Base-by-base conservation (phyloP, 2,113 vertebrate genomes). In the Jaculus jaculus region DNA sequence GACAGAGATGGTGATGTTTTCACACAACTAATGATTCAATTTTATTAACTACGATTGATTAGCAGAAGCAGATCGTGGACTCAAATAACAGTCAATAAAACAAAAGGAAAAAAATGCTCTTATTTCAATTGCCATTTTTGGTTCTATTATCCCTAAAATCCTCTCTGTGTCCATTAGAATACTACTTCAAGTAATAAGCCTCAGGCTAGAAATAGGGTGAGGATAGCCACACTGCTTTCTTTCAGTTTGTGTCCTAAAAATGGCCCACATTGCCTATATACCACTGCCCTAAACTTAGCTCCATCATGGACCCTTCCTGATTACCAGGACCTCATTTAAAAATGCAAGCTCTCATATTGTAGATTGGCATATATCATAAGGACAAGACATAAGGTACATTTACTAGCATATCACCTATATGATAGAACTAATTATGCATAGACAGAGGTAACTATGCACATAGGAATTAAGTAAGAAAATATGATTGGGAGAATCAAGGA, bases 91-190 rank as follows among this genome's bases (percentile, higher is more conserved):
- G n/a, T 21, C 23, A 21, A 32, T 47, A 79, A n/a, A 61, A 58
- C 1, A 75, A 74, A 78, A 84, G 26, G 71, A n/a, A 68, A 78
- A 18, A 12, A 0, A 7, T 60, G n/a, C 26, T 60, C 18, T 77
- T 60, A 23, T 28, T 82, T 66, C 17, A 60, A 24, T 34, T 65
- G 30, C 32, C 47, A 58, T 37, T 51, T 78, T 37, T 73, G 32
- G 37, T n/a, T 85, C 11, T 9, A 68, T 2, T 61, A 2, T 68
- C 15, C 24, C 58, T 23, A 28, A 10, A 10, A 34, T 26, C 28
- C 16, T 39, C 13, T 51, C 13, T 2, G 3, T 0, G 0, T 47
- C 18, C 11, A 23, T 17, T 9, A 66, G 10, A 10, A 0, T 47
- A 47, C 42, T 66, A 7, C 2, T 91, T 80, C 71, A 54, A 71